Base-by-base conservation (phyloP, 2,113 vertebrate genomes). In the Morone chrysops region DNA sequence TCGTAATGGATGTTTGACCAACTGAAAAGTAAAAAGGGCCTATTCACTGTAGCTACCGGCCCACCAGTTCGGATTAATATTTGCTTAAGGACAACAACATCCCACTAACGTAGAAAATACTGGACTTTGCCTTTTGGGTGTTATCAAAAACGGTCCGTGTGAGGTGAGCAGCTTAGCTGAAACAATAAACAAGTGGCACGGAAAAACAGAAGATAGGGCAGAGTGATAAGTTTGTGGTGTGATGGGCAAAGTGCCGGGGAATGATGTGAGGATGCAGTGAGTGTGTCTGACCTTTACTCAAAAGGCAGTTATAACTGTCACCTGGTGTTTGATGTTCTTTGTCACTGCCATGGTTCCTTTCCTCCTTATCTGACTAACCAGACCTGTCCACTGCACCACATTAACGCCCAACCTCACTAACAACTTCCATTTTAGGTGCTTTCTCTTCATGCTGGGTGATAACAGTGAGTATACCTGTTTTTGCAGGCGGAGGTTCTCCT, bases 401-500 rank as follows among this genome's bases (percentile, higher is more conserved):
- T 54, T 60, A 22, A 59, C 60, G 59, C 43, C 13, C 12, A 43
- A 59, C 25, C 20, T 66, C 61, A 6, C 16, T 17, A 67, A 43
- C 10, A 7, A 3, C 22, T 22, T 47, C 14, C 18, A 18, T 40
- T 57, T 16, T 6, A 38, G 20, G 2, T 53, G 22, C 18, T 38
- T 14, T 48, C 71, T 38, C n/a, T 40, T 48, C 8, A 45, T 48
- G 70, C 6, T 41, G 20, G 22, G 0, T 0, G 22, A 11, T 60
- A 57, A 61, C n/a, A 0, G 22, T 51, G 10, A 11, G 6, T 22
- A 1, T 65, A 98, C 98, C 96, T 98, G 98, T 95, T 96, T 99
- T 88, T 97, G 97, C 41, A 98, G 95, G 25, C 96, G 95, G 67
- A 97, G 93, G n/a, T 87, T 94, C 93, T 98, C 97, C 89, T 98